Base-by-base conservation (phyloP, 2,797 vertebrate genomes). In the Odontamblyopus rebecca region DNA sequence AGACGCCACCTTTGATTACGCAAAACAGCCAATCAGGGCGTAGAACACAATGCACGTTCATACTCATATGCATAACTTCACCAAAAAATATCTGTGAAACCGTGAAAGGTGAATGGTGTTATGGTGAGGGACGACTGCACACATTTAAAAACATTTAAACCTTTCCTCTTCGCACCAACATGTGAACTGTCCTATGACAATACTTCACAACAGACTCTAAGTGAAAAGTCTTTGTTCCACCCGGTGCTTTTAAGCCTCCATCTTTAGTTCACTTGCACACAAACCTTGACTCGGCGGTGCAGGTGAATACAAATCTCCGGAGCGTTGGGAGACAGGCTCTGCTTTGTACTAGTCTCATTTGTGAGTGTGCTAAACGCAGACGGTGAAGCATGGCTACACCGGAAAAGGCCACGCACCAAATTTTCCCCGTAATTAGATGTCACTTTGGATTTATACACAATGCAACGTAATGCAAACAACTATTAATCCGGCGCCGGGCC, bases 351-450 rank as follows among this genome's bases (percentile, higher is more conserved):
- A 61, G 62, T 70, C 32, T 74, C 53, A 26, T 73, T 66, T 76
- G 59, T 61, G 23, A 81, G 70, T 30, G 70, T 68, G 63, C 81
- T 74, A 29, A 63, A 32, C 60, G 62, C 61, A 19, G 68, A 76
- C 57, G 61, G 54, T 71, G 71, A 85, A 73, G 63, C 29, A 69
- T 67, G 62, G 69, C 60, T 74, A 23, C 56, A 62, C 38, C 66
- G 73, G 71, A 68, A 81, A 87, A 83, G 80, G 79, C 48, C 74
- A 75, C 11, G 59, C 64, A 15, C 72, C 57, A 84, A 73, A 63
- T 73, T 69, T 70, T 75, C 51, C 8, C 76, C 26, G 72, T 78
- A 76, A 83, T 85, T 79, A 77, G 84, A 85, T 77, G 76, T 76
- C 80, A 80, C 72, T 64, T 68, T 63, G 70, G 65, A 57, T 70